A percentile compares a stretch with the other conserved stretches of the same genome.
Conservation (phyloP, 2,113 vertebrate genomes). For the Brachypteracias leptosomus region DNA sequence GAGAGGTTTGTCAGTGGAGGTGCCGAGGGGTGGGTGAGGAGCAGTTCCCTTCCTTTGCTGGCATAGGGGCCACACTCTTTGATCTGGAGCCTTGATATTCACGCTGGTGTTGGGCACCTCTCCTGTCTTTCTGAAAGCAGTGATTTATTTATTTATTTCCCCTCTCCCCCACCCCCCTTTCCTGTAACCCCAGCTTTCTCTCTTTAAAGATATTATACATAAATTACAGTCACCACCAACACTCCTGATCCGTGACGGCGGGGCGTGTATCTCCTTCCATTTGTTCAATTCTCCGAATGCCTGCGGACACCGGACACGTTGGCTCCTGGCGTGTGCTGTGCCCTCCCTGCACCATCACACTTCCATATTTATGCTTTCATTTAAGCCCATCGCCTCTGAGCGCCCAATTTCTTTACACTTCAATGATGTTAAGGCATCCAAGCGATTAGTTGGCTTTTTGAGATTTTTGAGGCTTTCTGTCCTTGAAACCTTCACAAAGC, state of each 20-base stretch:
- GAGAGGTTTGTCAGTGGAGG: accelerated
- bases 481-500: not conserved
- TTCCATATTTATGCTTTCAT: not conserved
- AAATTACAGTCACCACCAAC: not conserved
- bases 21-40: not conserved
- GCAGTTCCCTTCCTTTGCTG: not conserved
- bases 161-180: too few species aligned
- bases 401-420: not conserved
- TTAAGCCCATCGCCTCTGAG: not conserved
- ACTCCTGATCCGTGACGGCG: not conserved
- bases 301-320: not conserved
- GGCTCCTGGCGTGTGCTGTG: not conserved
- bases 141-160: not conserved
- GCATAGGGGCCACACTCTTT: accelerated
- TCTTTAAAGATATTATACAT: not conserved
- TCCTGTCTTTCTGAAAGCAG: not conserved
- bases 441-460: not conserved
- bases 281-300: not conserved
- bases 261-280: not conserved
- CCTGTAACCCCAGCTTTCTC: not conserved
- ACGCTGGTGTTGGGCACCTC: not conserved
- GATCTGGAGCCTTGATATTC: accelerated
- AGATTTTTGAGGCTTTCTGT: slow-evolving; percentile 10
- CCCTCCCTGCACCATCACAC: not conserved
- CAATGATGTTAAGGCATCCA: slow-evolving; percentile 1